phyloP scores from a whole-genome alignment of 2,113 vertebrate genomes.

The Climacteris rufus region DNA sequence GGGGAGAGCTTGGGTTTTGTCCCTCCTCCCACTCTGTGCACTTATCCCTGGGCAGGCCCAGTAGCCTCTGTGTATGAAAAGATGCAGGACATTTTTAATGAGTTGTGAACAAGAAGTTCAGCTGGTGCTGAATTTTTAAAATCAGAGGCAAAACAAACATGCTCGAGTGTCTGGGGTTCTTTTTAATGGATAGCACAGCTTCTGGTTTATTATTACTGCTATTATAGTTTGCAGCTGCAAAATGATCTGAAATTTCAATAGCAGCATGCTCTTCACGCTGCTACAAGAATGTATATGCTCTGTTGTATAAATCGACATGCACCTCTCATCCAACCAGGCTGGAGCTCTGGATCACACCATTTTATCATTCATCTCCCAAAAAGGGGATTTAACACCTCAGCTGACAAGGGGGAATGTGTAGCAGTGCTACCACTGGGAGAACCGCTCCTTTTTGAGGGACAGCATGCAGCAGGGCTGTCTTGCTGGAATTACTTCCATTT shows the following conservation, averaged over 20 bases:
- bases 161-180: conserved; percentile 46
- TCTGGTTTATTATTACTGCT: conserved; percentile 64
- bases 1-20: neutral
- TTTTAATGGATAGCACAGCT: conserved; percentile 66
- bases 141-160: conserved; percentile 54
- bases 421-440: neutral
- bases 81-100: conserved; percentile 33
- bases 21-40: neutral
- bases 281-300: conserved; percentile 25
- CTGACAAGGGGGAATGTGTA: neutral
- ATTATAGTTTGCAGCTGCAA: conserved; percentile 66
- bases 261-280: conserved; percentile 59
- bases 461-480: neutral
- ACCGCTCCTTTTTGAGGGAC: neutral
- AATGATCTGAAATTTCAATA: conserved; percentile 63
- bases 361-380: conserved; percentile 18
- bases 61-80: neutral
- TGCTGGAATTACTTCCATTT: conserved; percentile 21
- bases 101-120: conserved; percentile 45
- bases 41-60: neutral
- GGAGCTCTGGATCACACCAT: conserved; percentile 44
- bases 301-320: neutral
- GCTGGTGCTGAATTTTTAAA: conserved; percentile 54
- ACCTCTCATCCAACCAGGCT: conserved; percentile 53
- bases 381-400: conserved; percentile 22